Conservation (phyloP, 2,113 vertebrate species). For the Pelecanoides urinatrix region DNA sequence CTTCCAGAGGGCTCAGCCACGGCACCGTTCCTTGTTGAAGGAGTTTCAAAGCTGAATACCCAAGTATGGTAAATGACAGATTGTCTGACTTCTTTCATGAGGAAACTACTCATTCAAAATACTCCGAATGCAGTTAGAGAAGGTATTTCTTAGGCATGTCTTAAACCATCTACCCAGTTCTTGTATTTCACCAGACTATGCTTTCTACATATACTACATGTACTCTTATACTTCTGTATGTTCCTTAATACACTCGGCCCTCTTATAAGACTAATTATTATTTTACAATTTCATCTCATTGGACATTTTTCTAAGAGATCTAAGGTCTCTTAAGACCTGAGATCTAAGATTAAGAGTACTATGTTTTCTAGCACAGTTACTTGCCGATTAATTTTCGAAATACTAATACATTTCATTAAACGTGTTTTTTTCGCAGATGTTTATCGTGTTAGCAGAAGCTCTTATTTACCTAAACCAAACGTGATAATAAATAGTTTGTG, state of each 20-base stretch:
- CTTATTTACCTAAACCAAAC: background rate
- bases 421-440: rapidly evolving
- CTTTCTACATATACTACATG: rapidly evolving
- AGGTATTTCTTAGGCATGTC: background rate
- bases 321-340: background rate
- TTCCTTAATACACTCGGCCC: background rate
- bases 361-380: background rate
- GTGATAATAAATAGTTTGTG: rapidly evolving
- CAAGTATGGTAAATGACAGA: background rate
- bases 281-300: background rate
- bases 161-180: background rate
- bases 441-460: background rate
- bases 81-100: background rate
- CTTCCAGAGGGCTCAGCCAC: background rate
- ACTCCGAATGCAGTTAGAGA: background rate
- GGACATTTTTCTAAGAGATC: background rate
- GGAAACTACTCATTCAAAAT: background rate
- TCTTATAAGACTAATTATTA: background rate
- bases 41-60: background rate
- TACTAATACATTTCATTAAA: background rate
- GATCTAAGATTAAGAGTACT: too few species aligned
- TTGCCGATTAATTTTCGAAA: background rate
- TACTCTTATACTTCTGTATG: too few species aligned
- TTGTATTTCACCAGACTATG: background rate
- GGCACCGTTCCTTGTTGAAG: background rate